These are phyloP conservation scores for Sinocyclocheilus grahami DNA, from an alignment of 2,113 vertebrate species.

Conservation along the genomic window DNA sequence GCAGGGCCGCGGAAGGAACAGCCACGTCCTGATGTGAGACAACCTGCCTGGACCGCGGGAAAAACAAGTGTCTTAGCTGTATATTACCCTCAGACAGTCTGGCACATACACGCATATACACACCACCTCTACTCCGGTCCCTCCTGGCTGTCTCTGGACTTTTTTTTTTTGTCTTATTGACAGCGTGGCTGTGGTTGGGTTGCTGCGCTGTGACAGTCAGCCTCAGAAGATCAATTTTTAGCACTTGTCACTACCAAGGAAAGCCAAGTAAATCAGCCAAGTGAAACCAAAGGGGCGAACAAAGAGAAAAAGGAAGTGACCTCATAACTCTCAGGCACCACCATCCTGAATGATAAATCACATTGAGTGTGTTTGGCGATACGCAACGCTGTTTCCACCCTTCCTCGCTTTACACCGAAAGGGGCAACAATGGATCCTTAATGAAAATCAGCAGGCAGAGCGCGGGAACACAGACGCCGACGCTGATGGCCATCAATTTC, in stretches of 20 bases:
- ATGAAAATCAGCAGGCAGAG: slow-evolving; percentile 56
- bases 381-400: slow-evolving; percentile 20
- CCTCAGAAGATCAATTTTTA: slow-evolving; percentile 52
- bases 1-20: slow-evolving; percentile 40
- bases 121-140: slow-evolving; percentile 15
- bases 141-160: background rate
- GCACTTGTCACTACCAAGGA: slow-evolving; percentile 53
- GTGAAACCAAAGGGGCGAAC: slow-evolving; percentile 27
- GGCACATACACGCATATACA: background rate
- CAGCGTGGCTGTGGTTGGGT: slow-evolving; percentile 36
- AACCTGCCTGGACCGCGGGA: slow-evolving; percentile 26
- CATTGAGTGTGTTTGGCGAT: slow-evolving; percentile 23
- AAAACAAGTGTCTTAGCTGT: slow-evolving; percentile 42
- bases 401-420: slow-evolving; percentile 2
- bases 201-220: slow-evolving; percentile 46
- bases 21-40: slow-evolving; percentile 15
- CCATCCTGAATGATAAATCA: slow-evolving; percentile 50
- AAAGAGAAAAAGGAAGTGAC: slow-evolving; percentile 52
- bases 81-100: slow-evolving; percentile 35
- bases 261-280: slow-evolving; percentile 46
- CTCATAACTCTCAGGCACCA: slow-evolving; percentile 35
- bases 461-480: slow-evolving; percentile 33
- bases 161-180: slow-evolving; percentile 43
- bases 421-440: slow-evolving; percentile 54
- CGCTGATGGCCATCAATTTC: slow-evolving; percentile 54